phyloP scores from a whole-genome alignment of 64 coral and sea anemone species.

The Stichodactyla mertensii region DNA sequence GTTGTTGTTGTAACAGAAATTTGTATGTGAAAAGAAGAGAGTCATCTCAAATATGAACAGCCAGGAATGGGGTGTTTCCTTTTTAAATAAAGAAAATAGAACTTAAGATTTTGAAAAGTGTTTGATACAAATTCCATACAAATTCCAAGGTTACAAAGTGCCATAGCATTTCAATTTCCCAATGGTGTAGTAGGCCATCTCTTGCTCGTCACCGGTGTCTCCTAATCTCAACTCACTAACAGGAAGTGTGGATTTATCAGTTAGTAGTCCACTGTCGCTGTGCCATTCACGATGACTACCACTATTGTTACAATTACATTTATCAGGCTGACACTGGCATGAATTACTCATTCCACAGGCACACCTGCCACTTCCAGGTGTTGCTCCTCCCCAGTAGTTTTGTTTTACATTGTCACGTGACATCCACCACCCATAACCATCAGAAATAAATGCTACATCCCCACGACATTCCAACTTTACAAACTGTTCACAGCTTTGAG shows the following conservation, averaged over 20 bases:
- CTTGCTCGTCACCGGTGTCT: conserved; percentile 1
- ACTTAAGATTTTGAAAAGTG: too few relatives aligned
- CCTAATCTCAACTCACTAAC: conserved; percentile 20
- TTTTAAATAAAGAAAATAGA: too few relatives aligned
- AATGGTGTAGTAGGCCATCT: conserved; percentile 22
- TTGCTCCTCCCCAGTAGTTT: conserved; percentile 43
- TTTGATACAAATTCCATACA: neutral
- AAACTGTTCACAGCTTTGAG: conserved; percentile 41
- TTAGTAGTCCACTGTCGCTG: conserved; percentile 36
- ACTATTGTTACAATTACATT: conserved; percentile 37
- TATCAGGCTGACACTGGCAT: neutral
- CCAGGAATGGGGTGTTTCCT: too few relatives aligned
- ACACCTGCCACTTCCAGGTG: conserved; percentile 20
- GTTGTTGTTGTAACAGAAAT: too few relatives aligned
- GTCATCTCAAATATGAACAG: too few relatives aligned
- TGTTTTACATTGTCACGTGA: conserved; percentile 28
- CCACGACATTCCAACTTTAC: conserved; percentile 30
- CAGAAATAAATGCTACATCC: neutral
- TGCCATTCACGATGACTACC: neutral
- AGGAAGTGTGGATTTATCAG: conserved; percentile 39
- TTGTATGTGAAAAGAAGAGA: too few relatives aligned
- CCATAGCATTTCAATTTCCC: conserved; percentile 28
- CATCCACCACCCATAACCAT: conserved; percentile 25
- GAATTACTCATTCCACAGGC: conserved; percentile 31
- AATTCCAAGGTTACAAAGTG: conserved; percentile 1